Conservation (phyloP, 2,888 invertebrate species). For the Bellardia bayeri region DNA sequence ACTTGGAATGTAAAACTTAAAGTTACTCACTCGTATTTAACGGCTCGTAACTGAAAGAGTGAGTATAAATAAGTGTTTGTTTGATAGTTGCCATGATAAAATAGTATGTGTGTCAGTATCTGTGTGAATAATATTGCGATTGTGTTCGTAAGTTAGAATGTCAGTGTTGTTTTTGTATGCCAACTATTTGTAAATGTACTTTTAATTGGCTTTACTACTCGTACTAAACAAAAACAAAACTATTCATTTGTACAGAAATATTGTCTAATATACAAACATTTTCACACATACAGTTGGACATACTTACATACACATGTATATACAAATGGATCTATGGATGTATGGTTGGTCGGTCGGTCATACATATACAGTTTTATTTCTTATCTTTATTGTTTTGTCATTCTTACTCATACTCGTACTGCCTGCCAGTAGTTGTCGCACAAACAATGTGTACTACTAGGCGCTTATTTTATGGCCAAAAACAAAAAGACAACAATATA, state of each 20-base stretch:
- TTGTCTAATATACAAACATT: slow-evolving; percentile 5
- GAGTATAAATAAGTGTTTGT: neutral
- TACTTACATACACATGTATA: neutral
- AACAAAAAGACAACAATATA: slow-evolving; percentile 3
- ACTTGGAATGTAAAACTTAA: slow-evolving; percentile 63
- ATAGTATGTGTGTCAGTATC: neutral
- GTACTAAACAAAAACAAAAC: slow-evolving; percentile 49
- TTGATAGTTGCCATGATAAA: slow-evolving; percentile 36
- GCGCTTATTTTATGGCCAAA: slow-evolving; percentile 28
- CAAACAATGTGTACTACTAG: slow-evolving; percentile 29
- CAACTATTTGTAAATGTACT: slow-evolving; percentile 67
- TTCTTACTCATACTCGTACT: slow-evolving; percentile 29
- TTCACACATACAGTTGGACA: neutral
- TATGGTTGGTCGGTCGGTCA: too few relatives aligned
- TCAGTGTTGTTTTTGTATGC: slow-evolving; percentile 54
- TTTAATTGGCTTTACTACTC: slow-evolving; percentile 69
- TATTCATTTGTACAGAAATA: slow-evolving; percentile 39
- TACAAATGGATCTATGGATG: neutral
- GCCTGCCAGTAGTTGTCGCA: neutral
- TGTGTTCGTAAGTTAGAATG: slow-evolving; percentile 45
- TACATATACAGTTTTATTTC: neutral
- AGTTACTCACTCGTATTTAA: neutral
- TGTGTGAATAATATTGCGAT: neutral
- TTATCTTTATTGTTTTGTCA: slow-evolving; percentile 35
- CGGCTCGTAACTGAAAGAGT: neutral